Evolutionary conservation across 2,113 vertebrate genomes (phyloP), one percentile per base, ranked within the genome.

Genomic region (Brachyhypopomus occidentalis): DNA sequence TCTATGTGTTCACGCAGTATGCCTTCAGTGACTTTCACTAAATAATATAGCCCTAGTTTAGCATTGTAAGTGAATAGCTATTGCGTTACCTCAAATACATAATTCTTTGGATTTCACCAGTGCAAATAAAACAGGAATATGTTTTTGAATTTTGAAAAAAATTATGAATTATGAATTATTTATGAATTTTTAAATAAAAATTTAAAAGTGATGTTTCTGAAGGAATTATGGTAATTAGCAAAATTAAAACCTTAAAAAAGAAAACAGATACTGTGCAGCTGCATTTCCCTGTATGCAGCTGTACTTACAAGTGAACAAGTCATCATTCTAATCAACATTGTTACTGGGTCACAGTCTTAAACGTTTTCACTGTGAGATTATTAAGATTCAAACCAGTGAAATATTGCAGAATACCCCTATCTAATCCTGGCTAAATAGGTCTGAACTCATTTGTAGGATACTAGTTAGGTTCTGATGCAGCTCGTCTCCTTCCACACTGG

Each of bases 401-500:
- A 36, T 8, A 67, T 30, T 4, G 20, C 64, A 36, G 64, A 69
- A 27, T 11, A 14, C 12, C 48, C 19, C 30, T 56, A 27, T 75
- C 34, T 59, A n/a, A 59, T 75, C 4, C 3, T 72, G 16, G 12
- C 23, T 17, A 59, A 16, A 5, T 84, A 52, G 12, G 1, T 77
- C 7, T 60, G 23, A 52, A 62, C 66, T 34, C 22, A 63, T 78
- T 38, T 5, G 19, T 78, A n/a, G n/a, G 36, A 66, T 56, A 80
- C 71, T 48, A 25, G 20, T 56, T 11, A 11, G 20, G 52, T 56
- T 72, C 62, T 72, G 77, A 52, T 41, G 34, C 48, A 64, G 23
- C 58, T 58, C 72, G 62, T 7, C 58, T 70, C 63, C 17, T 63
- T 27, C 58, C 23, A 58, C 79, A 27, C 38, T 73, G 70, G 66